phyloP scores from a whole-genome alignment of 1,140 invertebrate genomes.

The Papilio dardanus region DNA sequence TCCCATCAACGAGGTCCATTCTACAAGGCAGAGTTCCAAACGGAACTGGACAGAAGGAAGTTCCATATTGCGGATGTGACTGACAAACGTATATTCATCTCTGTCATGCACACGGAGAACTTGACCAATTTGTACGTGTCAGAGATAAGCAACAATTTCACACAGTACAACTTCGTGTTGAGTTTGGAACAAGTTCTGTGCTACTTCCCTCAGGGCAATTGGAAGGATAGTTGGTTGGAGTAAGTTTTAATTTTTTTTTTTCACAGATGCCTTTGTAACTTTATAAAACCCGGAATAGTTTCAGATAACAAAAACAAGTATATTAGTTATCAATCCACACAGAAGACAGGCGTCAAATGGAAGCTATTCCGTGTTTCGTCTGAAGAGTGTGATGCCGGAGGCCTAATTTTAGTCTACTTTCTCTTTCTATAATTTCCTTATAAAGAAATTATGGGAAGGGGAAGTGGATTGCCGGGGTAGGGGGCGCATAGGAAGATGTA shows the following conservation, averaged over 20 bases:
- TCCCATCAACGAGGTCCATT: conserved; percentile 89
- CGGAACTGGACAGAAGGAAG: conserved; percentile 85
- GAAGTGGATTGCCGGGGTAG: too few relatives aligned
- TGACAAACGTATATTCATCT: conserved; percentile 90
- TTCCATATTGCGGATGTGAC: conserved; percentile 94
- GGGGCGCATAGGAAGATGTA: too few relatives aligned
- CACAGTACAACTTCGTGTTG: conserved; percentile 86
- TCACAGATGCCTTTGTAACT: neutral
- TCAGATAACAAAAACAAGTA: too few relatives aligned
- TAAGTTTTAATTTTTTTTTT: conserved; percentile 79
- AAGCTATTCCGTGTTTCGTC: too few relatives aligned
- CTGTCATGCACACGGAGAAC: conserved; percentile 90
- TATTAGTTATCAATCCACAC: too few relatives aligned
- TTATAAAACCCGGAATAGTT: too few relatives aligned
- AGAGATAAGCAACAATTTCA: conserved; percentile 83
- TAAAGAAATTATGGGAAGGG: too few relatives aligned
- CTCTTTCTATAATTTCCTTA: too few relatives aligned
- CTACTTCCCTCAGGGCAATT: conserved; percentile 91
- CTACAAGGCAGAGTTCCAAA: conserved; percentile 88
- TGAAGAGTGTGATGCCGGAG: too few relatives aligned
- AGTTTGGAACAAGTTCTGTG: conserved; percentile 92
- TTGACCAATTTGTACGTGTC: conserved; percentile 91
- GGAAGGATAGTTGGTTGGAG: conserved; percentile 92
- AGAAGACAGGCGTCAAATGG: too few relatives aligned
- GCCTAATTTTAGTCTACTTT: too few relatives aligned